Base-by-base conservation (phyloP, 2,797 vertebrate genomes). In the Rallus crepitans region DNA sequence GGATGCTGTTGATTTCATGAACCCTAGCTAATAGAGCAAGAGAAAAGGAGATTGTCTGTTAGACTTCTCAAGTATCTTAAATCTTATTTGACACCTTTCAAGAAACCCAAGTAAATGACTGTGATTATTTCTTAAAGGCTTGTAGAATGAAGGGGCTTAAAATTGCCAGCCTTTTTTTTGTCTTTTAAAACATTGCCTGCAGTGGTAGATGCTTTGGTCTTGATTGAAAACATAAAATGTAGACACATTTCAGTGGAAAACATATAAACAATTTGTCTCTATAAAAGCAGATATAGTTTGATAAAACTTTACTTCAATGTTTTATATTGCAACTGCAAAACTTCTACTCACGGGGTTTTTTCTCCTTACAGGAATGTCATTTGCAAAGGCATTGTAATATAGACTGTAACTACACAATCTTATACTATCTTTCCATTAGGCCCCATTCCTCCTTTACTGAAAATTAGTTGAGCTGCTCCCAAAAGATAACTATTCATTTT, bases 341-440 rank as follows among this genome's bases (percentile, higher is more conserved):
- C 27, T 70, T 57, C 15, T 47, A 39, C 25, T 73, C 69, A 39
- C 11, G 37, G 31, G 3, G 5, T 42, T 45, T 78, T 68, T 72
- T 20, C 9, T 63, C 8, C 50, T 84, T 63, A 52, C 14, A 63
- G 69, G 48, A 69, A 86, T 35, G 31, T 35, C 2, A 48, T 68
- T 57, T 1, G 0, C 39, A 50, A 73, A 69, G 37, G n/a, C 18
- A n/a, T 53, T 57, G 33, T 1, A 2, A 57, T 63, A 80, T 1
- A 64, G 37, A 47, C 21, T 53, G 79, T 37, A 57, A 73, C 45
- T 52, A 69, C 20, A 60, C 1, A 1, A 40, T 35, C 42, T 57
- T 31, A 27, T 16, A 37, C 48, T 40, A 14, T 48, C 47, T 78
- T 53, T 73, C 42, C 12, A 17, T n/a, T 30, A 59, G 72, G 50